Evolutionary conservation across 2,113 vertebrate species (phyloP), one percentile per base, ranked within the genome.

Genomic region (Forbesichthys papilliferus): DNA sequence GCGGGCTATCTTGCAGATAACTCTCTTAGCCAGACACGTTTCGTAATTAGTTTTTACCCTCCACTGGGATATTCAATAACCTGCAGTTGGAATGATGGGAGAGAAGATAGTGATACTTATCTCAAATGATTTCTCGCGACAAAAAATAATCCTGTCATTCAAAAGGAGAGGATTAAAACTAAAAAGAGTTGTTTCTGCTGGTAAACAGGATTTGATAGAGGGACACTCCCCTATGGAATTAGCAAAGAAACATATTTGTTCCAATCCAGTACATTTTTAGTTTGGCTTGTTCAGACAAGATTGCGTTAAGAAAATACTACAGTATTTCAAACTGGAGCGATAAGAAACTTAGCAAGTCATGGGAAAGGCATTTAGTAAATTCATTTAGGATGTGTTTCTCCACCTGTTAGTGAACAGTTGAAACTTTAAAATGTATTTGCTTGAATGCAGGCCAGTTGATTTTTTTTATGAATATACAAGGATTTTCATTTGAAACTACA

Each of bases 31-130:
- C 81, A 89, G 85, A 88, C 84, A 88, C 79, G 74, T 84, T 89
- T 90, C 62, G 81, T 91, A 91, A 90, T 91, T 89, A 90, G 89
- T 90, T 91, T 90, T 90, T 82, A 78, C 80, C 86, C 83, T 91
- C 89, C 83, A 77, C 86, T 91, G 89, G 88, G 86, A 88, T 87
- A 87, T 89, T 88, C 88, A 91, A 87, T 89, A 91, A 91, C 89
- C 83, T 91, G 85, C 85, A 88, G 87, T 89, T 86, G 85, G 75
- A 87, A 66, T 87, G 89, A 91, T 91, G 83, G 80, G 80, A 79
- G 61, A 81, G 77, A 64, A 85, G 85, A 91, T 89, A 89, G 81
- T 70, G 88, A 87, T 86, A 87, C 86, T 87, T 83, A 91, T 90
- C 86, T 83, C 68, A 83, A 87, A 90, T 86, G 86, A 89, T 87